Percentiles rank a stretch among this genome's conserved stretches.
phyloP scores from a whole-genome alignment of 2,888 invertebrate genomes.

The Trissolcus brochymenae region DNA sequence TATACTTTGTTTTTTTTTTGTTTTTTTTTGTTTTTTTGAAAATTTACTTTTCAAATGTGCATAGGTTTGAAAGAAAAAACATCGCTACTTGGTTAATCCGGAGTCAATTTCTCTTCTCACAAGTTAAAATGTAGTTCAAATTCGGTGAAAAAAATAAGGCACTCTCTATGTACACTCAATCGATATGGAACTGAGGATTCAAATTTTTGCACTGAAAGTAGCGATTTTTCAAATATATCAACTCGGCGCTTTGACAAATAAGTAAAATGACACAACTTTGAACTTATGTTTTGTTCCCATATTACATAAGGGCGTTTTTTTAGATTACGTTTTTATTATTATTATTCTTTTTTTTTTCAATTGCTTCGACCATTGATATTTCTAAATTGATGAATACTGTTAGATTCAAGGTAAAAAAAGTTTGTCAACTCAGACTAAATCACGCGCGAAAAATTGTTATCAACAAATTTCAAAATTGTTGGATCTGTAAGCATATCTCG shows the following conservation, averaged over 20 bases:
- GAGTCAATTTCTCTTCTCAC: background rate
- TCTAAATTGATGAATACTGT: too few relatives aligned
- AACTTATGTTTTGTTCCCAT: too few relatives aligned
- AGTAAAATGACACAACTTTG: slow-evolving; percentile 2
- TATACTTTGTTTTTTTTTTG: background rate
- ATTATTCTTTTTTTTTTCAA: too few relatives aligned
- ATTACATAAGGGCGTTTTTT: too few relatives aligned
- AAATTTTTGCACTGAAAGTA: background rate
- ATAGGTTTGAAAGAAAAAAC: background rate
- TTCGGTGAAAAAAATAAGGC: slow-evolving; percentile 17
- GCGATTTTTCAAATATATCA: background rate
- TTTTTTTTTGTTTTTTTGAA: background rate
- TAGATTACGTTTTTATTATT: too few relatives aligned
- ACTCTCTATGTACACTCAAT: slow-evolving; percentile 45
- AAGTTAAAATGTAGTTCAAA: slow-evolving; percentile 3
- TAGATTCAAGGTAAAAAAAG: background rate
- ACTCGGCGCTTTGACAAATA: background rate
- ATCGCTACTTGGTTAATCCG: too few relatives aligned
- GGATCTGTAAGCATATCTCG: background rate
- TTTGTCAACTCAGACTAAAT: background rate
- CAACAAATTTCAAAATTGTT: too few relatives aligned
- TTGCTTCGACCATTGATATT: too few relatives aligned
- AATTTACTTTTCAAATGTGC: slow-evolving; percentile 13
- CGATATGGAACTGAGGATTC: slow-evolving; percentile 2
- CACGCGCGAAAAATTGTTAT: background rate